phyloP scores from a whole-genome alignment of 2,888 invertebrate genomes.

The Lucinisca nassula region DNA sequence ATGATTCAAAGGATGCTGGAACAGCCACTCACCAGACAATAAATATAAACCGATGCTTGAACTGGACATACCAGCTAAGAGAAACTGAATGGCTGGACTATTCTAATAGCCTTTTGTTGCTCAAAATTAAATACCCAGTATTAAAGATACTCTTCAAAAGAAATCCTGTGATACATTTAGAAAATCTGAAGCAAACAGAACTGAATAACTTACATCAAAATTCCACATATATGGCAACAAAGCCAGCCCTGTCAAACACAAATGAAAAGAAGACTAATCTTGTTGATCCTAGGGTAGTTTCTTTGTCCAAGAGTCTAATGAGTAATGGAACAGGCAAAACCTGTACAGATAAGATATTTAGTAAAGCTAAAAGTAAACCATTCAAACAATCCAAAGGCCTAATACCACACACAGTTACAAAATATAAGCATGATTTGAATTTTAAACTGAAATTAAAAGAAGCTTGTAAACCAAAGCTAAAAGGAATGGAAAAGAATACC shows the following conservation, averaged over 20 bases:
- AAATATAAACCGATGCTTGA: not conserved
- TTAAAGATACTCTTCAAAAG: not conserved
- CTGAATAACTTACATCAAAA: not conserved
- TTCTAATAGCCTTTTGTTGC: not conserved
- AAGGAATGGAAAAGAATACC: not conserved
- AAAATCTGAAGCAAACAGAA: not conserved
- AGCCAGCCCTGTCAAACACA: not conserved
- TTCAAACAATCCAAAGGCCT: not conserved
- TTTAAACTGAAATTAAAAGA: not conserved
- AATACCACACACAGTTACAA: not conserved
- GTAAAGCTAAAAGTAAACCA: slow-evolving; percentile 7
- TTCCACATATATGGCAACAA: not conserved
- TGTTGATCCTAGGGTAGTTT: slow-evolving; percentile 65
- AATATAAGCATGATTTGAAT: not conserved
- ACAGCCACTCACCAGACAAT: not conserved
- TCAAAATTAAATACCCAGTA: slow-evolving; percentile 6
- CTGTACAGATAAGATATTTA: slow-evolving; percentile 58
- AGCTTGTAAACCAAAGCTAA: not conserved
- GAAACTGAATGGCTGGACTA: not conserved
- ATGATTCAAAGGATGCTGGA: not conserved
- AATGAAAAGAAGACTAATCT: not conserved
- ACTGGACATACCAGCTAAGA: not conserved
- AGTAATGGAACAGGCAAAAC: slow-evolving; percentile 55
- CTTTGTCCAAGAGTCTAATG: slow-evolving; percentile 52
- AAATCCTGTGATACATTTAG: not conserved